Base-by-base conservation (phyloP, 2,113 vertebrate genomes). In the Ellobius talpinus region DNA sequence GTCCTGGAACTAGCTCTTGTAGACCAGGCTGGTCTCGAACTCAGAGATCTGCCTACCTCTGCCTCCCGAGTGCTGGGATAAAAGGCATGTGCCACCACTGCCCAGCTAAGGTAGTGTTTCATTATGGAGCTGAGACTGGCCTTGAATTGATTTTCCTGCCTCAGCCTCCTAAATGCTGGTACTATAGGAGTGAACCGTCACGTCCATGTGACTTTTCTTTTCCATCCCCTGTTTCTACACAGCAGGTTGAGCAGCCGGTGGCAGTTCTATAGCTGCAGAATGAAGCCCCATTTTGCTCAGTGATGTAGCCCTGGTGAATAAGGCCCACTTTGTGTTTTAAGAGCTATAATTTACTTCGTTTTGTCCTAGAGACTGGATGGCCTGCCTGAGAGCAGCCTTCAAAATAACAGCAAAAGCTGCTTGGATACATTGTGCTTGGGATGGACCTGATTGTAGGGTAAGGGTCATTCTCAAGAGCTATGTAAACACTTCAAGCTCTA, bases 361-460 rank as follows among this genome's bases (percentile, higher is more conserved):
- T 96, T 88, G 31, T 96, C 72, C 65, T 82, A 92, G 78, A 84
- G 31, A 68, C 55, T 74, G 29, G 58, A 72, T 84, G 92, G 86
- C 88, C 88, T 95, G 45, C 77, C 50, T 78, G 7, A 87, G 42
- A 66, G 50, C 68, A 92, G 45, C 82, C 91, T 94, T 77, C 89
- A 72, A 47, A 94, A 87, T 82, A 96, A 84, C 88, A 92, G 77
- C 72, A 97, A 94, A 95, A 91, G 81, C 72, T 82, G 2, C 31
- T 65, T 77, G 39, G 76, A 78, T 76, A 68, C 68, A 24, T 33
- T 92, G 86, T 91, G 45, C 87, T 82, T 91, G 45, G 33, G 58
- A 74, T 82, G 45, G 61, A 55, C 72, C 88, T 72, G 42, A 81
- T 52, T 76, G 68, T 90, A 63, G 81, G 58, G 26, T 73, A 63